Percentiles rank a stretch among this genome's conserved stretches.
Evolutionary conservation across 1,140 invertebrate genomes (phyloP).

Genomic region (Papilio dardanus): DNA sequence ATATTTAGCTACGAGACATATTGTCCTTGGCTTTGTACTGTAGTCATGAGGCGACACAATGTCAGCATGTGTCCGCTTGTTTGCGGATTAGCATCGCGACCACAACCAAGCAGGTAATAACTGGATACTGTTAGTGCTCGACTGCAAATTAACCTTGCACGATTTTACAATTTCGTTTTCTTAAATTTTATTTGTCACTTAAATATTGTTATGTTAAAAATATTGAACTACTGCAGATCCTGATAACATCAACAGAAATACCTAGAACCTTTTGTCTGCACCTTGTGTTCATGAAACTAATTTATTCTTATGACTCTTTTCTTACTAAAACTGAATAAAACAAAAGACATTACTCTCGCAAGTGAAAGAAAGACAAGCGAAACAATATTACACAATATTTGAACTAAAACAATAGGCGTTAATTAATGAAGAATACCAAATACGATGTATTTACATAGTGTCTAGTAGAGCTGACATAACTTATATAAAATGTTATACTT

Average conservation of each 20-base stretch:
- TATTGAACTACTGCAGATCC: background rate
- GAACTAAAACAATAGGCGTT: background rate
- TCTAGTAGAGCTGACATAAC: background rate
- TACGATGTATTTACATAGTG: background rate
- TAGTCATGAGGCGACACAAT: conserved; percentile 8
- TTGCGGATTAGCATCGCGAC: conserved; percentile 9
- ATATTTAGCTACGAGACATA: background rate
- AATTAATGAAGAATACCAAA: background rate
- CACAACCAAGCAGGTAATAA: conserved; percentile 43
- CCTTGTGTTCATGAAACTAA: too few species aligned
- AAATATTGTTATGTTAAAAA: background rate
- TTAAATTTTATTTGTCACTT: conserved; percentile 35
- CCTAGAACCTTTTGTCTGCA: too few species aligned
- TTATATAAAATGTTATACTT: background rate
- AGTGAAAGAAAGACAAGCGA: background rate
- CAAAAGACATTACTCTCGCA: background rate
- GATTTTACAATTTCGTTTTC: conserved; percentile 51
- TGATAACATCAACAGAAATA: background rate
- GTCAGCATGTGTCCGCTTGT: conserved; percentile 6
- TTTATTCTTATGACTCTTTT: background rate
- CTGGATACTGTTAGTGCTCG: conserved; percentile 54
- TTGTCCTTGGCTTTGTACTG: conserved; percentile 6
- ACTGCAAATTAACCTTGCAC: conserved; percentile 57
- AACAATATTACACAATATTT: background rate
- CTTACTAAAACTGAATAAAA: background rate